Conservation (phyloP, 2,797 vertebrate genomes). For the Pangasius mekongensis region DNA sequence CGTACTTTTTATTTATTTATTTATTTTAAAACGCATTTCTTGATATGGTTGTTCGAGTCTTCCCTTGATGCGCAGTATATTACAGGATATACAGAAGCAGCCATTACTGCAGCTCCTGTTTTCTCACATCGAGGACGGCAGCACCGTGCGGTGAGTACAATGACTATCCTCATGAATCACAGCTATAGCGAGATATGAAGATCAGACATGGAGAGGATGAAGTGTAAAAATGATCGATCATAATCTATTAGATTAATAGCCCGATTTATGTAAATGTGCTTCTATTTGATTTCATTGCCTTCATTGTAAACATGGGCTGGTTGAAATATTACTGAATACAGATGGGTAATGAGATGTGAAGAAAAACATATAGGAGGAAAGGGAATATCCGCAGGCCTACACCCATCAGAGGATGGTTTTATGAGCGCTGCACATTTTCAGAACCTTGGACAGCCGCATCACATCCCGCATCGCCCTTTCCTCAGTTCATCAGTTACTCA, state of each 20-base stretch:
- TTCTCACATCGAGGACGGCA: slow-evolving; percentile 52
- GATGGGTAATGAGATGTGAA: not conserved
- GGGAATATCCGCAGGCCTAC: slow-evolving; percentile 33
- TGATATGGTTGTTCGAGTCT: slow-evolving; percentile 61
- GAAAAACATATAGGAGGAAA: not conserved
- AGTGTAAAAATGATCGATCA: not conserved
- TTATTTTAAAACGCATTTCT: slow-evolving; percentile 13
- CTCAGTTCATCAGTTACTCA: not conserved
- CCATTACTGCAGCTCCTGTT: slow-evolving; percentile 57
- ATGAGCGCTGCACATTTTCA: slow-evolving; percentile 52
- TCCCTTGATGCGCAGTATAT: slow-evolving; percentile 55
- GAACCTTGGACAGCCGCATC: slow-evolving; percentile 62
- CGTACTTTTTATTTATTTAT: slow-evolving; percentile 9
- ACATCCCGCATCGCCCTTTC: slow-evolving; percentile 14
- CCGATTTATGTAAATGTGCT: not conserved
- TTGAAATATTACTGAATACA: not conserved
- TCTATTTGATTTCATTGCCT: not conserved
- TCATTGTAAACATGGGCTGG: not conserved
- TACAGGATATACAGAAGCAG: slow-evolving; percentile 57
- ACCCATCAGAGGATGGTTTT: slow-evolving; percentile 1
- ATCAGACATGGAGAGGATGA: not conserved
- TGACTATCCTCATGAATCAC: not conserved
- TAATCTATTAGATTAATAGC: not conserved
- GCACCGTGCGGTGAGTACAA: slow-evolving; percentile 66
- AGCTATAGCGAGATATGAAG: not conserved